Conservation (phyloP, 1,140 invertebrate genomes). For the Sarcophaga bullata region DNA sequence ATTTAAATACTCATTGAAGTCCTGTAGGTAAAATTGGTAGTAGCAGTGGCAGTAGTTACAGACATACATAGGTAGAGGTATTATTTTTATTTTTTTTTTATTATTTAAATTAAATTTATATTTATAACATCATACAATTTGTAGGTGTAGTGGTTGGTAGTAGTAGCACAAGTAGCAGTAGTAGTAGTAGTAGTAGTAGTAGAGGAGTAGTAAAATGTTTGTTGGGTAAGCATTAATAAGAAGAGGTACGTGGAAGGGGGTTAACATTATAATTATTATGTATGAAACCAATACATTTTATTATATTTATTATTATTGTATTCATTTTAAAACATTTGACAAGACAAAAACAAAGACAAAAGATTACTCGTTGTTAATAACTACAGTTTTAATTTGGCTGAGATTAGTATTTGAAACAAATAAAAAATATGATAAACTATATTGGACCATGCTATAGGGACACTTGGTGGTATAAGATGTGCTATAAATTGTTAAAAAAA, state of each 20-base stretch:
- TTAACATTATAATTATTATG: conserved; percentile 34
- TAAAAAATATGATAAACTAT: not conserved
- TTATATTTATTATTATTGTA: not conserved
- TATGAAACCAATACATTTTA: conserved; percentile 21
- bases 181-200: not conserved
- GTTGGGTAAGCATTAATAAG: conserved; percentile 62
- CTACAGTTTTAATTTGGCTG: not conserved
- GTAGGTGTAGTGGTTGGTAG: not conserved
- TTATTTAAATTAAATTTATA: not conserved
- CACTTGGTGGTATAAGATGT: not conserved
- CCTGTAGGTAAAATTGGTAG: conserved; percentile 51
- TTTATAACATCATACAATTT: conserved; percentile 24
- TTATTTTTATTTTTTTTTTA: not conserved
- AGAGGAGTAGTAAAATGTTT: conserved; percentile 20
- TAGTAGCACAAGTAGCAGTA: not conserved
- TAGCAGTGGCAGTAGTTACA: conserved; percentile 23
- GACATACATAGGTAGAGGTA: conserved; percentile 4
- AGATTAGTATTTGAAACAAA: not conserved
- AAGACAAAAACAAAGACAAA: conserved; percentile 20
- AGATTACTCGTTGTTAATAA: not conserved
- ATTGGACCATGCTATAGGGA: not conserved
- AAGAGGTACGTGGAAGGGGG: conserved; percentile 55
- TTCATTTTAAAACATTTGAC: not conserved
- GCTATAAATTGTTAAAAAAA: not conserved
- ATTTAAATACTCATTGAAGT: conserved; percentile 66